Conservation (phyloP, 2,888 invertebrate species). For the Apamea crenata region DNA sequence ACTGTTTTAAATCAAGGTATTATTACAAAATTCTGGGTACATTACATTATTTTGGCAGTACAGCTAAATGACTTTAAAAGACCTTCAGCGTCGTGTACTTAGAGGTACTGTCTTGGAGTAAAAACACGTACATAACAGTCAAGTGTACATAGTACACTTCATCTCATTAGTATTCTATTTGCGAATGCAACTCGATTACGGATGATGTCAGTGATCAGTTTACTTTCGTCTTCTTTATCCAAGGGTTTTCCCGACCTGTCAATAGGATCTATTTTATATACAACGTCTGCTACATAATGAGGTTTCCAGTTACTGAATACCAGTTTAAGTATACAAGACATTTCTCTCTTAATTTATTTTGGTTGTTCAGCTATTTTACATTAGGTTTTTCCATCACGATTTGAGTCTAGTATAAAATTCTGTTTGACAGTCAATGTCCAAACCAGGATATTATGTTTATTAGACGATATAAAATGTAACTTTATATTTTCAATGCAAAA, state of each 20-base stretch:
- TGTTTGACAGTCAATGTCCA: background rate
- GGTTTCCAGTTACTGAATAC: constrained; percentile 34
- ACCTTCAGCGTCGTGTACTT: background rate
- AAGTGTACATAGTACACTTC: constrained; percentile 5
- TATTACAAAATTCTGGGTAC: background rate
- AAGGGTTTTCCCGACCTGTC: constrained; percentile 52
- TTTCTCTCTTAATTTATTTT: constrained; percentile 31
- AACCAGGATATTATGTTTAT: background rate
- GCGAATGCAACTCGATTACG: constrained; percentile 41
- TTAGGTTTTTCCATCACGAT: constrained; percentile 7
- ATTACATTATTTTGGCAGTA: background rate
- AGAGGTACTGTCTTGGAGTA: background rate
- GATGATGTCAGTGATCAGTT: constrained; percentile 56
- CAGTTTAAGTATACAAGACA: background rate
- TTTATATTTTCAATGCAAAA: constrained; percentile 50
- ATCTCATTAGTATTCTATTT: constrained; percentile 54
- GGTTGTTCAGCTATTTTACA: constrained; percentile 4
- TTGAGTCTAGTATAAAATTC: background rate
- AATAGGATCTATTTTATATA: constrained; percentile 47
- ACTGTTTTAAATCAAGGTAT: background rate
- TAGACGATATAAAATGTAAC: constrained; percentile 15
- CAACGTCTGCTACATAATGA: constrained; percentile 20
- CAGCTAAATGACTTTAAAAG: background rate
- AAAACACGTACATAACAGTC: background rate
- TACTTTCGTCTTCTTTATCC: constrained; percentile 55